Percentiles rank a stretch among this genome's conserved stretches.
Conservation (phyloP, 2,113 vertebrate genomes). For the Ailurus styani region DNA sequence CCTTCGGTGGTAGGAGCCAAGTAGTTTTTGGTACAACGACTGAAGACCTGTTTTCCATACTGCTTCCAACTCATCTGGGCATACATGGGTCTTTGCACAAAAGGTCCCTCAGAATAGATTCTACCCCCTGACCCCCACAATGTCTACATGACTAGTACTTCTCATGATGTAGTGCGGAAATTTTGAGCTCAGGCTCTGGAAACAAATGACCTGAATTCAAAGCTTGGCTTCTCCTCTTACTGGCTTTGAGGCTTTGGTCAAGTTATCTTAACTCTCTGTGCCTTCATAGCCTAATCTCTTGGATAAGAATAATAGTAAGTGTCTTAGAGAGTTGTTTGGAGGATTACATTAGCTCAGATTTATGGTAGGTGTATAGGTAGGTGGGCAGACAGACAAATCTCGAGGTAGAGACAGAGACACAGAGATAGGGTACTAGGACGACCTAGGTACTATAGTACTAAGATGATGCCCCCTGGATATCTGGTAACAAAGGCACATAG, state of each 20-base stretch:
- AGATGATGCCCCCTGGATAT: neutral
- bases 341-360: neutral
- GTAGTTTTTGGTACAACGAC: neutral
- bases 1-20: neutral
- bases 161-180: neutral
- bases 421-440: neutral
- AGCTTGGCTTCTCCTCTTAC: neutral
- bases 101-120: neutral
- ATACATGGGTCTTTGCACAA: neutral
- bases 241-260: neutral
- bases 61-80: neutral
- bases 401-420: neutral
- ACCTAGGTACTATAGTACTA: neutral
- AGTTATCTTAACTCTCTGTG: neutral
- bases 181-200: neutral
- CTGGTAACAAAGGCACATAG: neutral
- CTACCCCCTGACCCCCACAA: rapidly evolving
- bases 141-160: neutral
- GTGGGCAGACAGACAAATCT: neutral
- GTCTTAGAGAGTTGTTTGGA: neutral
- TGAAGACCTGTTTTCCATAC: neutral
- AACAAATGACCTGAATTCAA: neutral
- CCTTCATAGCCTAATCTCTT: neutral
- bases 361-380: neutral
- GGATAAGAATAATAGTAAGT: neutral